These are phyloP conservation scores for Microplitis deprimator DNA, from an alignment of 2,888 invertebrate genomes.

Conservation along the genomic window DNA sequence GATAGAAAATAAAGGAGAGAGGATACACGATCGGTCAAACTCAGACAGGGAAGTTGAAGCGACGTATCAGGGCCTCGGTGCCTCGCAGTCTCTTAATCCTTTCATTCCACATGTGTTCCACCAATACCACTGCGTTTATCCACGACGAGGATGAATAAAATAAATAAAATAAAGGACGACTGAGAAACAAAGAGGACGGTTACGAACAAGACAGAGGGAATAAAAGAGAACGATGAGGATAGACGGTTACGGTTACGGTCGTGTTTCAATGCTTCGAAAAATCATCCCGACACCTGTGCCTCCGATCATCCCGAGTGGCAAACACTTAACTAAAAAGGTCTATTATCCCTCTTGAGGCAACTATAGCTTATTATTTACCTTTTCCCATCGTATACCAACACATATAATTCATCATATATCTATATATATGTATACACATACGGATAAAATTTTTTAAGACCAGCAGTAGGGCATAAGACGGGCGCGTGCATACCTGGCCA, in stretches of 20 bases:
- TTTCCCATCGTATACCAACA: slow-evolving; percentile 42
- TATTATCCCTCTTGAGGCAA: slow-evolving; percentile 54
- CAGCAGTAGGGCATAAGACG: slow-evolving; percentile 17
- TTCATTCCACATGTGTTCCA: slow-evolving; percentile 6
- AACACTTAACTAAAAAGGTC: slow-evolving; percentile 66
- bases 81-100: slow-evolving; percentile 49
- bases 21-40: slow-evolving; percentile 31
- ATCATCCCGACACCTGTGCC: slow-evolving; percentile 60
- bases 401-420: neutral
- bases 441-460: neutral
- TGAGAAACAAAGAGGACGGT: slow-evolving; percentile 22
- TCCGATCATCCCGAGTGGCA: slow-evolving; percentile 56
- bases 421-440: slow-evolving; percentile 12
- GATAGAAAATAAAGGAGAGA: slow-evolving; percentile 15
- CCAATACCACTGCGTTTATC: too few relatives aligned
- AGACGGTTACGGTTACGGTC: slow-evolving; percentile 4
- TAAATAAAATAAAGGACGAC: slow-evolving; percentile 39
- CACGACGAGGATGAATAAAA: slow-evolving; percentile 2
- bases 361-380: slow-evolving; percentile 58
- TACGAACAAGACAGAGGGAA: slow-evolving; percentile 44
- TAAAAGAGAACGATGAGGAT: slow-evolving; percentile 20
- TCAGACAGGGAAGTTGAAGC: slow-evolving; percentile 47
- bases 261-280: slow-evolving; percentile 37
- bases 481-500: slow-evolving; percentile 29
- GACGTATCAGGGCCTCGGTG: slow-evolving; percentile 49